Conservation (phyloP, 2,113 vertebrate genomes). For the Eurystomus gularis region DNA sequence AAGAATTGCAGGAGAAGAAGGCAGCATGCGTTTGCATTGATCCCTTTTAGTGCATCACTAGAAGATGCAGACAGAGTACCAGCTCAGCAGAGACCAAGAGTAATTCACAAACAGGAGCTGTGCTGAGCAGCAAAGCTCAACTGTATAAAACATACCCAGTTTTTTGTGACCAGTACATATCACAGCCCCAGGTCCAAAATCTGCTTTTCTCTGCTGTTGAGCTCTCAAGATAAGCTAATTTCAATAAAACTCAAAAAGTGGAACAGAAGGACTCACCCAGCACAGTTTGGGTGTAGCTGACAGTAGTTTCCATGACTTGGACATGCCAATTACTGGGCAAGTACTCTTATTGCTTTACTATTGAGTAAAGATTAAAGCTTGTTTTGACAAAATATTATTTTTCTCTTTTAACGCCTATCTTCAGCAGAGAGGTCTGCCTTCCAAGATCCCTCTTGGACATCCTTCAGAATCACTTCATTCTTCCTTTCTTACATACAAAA, state of each 20-base stretch:
- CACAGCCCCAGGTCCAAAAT: neutral
- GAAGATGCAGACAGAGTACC: neutral
- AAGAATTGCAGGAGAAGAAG: neutral
- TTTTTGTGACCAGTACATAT: no score
- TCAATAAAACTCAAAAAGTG: neutral
- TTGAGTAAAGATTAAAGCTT: neutral
- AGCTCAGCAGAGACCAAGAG: neutral
- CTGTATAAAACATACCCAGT: neutral
- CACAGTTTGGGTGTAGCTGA: neutral
- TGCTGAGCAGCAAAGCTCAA: neutral
- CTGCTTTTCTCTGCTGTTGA: neutral
- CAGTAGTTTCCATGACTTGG: neutral
- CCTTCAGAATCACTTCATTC: neutral
- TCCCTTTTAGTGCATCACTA: neutral
- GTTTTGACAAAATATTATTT: neutral
- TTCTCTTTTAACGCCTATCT: neutral
- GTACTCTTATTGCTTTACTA: no score
- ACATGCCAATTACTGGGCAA: neutral
- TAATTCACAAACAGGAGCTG: neutral
- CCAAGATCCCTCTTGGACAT: neutral
- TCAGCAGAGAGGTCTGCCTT: neutral
- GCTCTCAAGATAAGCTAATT: neutral
- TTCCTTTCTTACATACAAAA: neutral
- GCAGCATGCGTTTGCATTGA: neutral
- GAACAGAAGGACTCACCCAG: neutral